Percentiles rank a stretch among this genome's conserved stretches.
Evolutionary conservation across 2,888 invertebrate genomes (phyloP).

Genomic region (Rotaria sp.): DNA sequence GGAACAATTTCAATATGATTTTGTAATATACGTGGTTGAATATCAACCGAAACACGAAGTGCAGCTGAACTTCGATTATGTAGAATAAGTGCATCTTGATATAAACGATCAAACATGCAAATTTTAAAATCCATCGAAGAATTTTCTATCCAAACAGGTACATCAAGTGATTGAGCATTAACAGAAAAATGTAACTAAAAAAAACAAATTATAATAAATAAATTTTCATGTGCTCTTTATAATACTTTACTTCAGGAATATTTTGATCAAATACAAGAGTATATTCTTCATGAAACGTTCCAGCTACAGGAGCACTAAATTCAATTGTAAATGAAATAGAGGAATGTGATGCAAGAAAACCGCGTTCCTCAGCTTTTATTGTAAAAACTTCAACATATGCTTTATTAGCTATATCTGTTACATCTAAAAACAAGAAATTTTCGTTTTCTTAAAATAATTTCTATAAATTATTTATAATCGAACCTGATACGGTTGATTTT

Average conservation of each 20-base stretch:
- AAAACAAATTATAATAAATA: background rate
- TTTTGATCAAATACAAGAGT: conserved; percentile 50
- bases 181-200: conserved; percentile 43
- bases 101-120: conserved; percentile 54
- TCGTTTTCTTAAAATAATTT: background rate
- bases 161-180: conserved; percentile 52
- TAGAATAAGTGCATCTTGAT: conserved; percentile 53
- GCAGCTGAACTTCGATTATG: conserved; percentile 38
- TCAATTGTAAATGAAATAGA: conserved; percentile 51
- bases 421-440: background rate
- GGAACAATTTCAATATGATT: conserved; percentile 55
- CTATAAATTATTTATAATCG: background rate
- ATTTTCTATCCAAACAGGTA: conserved; percentile 54
- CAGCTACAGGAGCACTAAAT: conserved; percentile 53
- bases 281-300: conserved; percentile 51
- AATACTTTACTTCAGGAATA: conserved; percentile 46
- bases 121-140: conserved; percentile 53
- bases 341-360: conserved; percentile 49
- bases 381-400: conserved; percentile 3
- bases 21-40: conserved; percentile 48
- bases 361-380: background rate
- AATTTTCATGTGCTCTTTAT: background rate
- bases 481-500: background rate
- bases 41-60: conserved; percentile 48
- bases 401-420: background rate